Base-by-base conservation (phyloP, 1,140 invertebrate genomes). In the Aradophagus sp. region DNA sequence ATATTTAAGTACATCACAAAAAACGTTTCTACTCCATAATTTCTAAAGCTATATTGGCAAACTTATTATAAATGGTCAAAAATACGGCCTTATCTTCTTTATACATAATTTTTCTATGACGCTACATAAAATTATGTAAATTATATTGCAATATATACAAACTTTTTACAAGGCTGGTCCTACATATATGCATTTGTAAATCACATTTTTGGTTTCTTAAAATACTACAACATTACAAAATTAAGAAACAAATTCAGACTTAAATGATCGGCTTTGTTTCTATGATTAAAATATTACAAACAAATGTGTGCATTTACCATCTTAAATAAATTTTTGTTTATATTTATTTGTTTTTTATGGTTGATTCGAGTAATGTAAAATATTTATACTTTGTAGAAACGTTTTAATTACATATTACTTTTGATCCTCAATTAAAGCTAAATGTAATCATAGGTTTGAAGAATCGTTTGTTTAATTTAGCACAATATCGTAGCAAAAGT, bases 1-100 rank as follows among this genome's bases (percentile, higher is more conserved):
- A 36, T 17, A 5, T n/a, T 58, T 63, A 73, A 65, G 52, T 38
- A 35, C 55, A 16, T 11, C 16, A 19, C 31, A 8, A 23, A 73
- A 67, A 73, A 73, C 45, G 59, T 73, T 73, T 73, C 52, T 66
- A 59, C 42, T 72, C 13, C 56, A 55, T 55, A 65, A 55, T 19
- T 44, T 50, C 15, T 45, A 62, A 66, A 66, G 61, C 69, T 10
- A 34, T 61, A 66, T 31, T 67, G 45, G 62, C 17, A 42, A 17
- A 59, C 38, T 47, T 39, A 36, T 59, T 34, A 11, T 27, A 36
- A 34, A 48, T 11, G 26, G 48, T 38, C 10, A 8, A 55, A 66
- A 65, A 16, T 61, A 16, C 5, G 20, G 15, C 47, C 55, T 39
- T 34, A 35, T 50, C 52, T 16, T 1, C 7, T 12, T 13, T n/a